Percentiles rank a stretch among this genome's conserved stretches.
Conservation (phyloP, 2,113 vertebrate genomes). For the Channa argus region DNA sequence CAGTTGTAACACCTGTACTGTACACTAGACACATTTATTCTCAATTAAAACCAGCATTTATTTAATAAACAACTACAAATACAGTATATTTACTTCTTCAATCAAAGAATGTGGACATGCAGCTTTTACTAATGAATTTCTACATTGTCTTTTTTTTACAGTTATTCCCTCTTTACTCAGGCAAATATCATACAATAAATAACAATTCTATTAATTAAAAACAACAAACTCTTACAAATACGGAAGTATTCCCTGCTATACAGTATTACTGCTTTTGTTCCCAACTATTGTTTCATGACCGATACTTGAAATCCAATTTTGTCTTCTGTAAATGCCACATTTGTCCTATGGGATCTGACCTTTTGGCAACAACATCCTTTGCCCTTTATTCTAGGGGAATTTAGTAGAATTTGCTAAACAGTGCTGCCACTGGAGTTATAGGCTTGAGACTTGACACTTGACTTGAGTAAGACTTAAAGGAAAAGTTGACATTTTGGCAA, state of each 20-base stretch:
- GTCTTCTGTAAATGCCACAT: not conserved
- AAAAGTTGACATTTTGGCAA: not conserved
- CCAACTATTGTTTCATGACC: not conserved
- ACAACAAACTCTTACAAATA: too few relatives aligned
- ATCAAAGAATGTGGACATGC: not conserved
- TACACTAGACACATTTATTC: not conserved
- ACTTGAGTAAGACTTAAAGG: slow-evolving; percentile 1
- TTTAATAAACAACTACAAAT: not conserved
- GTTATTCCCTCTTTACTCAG: not conserved
- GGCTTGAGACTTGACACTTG: not conserved
- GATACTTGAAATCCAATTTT: not conserved
- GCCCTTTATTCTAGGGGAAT: not conserved
- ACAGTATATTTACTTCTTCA: not conserved
- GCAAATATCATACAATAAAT: slow-evolving; percentile 12
- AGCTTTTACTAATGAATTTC: slow-evolving; percentile 5
- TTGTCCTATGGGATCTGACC: not conserved
- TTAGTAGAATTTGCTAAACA: not conserved
- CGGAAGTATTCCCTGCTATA: not conserved
- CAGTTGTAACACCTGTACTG: not conserved
- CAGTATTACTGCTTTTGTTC: not conserved
- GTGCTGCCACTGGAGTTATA: not conserved
- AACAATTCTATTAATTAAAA: too few relatives aligned
- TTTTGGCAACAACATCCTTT: not conserved
- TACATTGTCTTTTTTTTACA: not conserved
- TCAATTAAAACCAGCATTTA: not conserved